Base-by-base conservation (phyloP, 2,888 invertebrate genomes). In the Meghimatium bilineatum region DNA sequence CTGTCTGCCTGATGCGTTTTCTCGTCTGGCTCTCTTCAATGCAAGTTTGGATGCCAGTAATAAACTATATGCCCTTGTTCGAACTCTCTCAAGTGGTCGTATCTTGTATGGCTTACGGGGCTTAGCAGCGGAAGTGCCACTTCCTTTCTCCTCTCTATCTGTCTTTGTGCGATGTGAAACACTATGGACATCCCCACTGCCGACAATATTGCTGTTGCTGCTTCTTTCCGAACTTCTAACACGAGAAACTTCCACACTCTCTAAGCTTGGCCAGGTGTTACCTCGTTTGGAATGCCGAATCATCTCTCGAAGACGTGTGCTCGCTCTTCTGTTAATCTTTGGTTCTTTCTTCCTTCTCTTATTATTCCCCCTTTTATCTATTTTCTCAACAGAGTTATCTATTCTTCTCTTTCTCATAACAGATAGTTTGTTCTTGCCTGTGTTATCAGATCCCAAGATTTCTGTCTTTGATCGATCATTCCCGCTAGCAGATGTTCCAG, bases 61-160 rank as follows among this genome's bases (percentile, higher is more conserved):
- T 14, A 76, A 49, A 69, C 76, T 84, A 38, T 84, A 84, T 10
- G 80, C 84, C 20, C 84, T 75, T 12, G 84, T 84, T 63, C 84
- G 66, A 1, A 84, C 84, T 23, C 84, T 67, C 44, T 84, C 84
- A 26, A 84, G 32, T 5, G 80, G 84, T 26, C 76, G 14, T 32
- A 84, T 69, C 63, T 80, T 84, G 75, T 80, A 84, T 14, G 84
- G 80, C n/a, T 74, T 75, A 26, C 84, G 20, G 17, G 80, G 69
- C 52, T 80, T 72, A 14, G n/a, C 12, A 0, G 34, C 23, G 26
- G 52, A 49, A 10, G 29, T 23, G 34, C 52, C 44, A 29, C 38
- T 60, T 20, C 14, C 23, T 20, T 56, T 56, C 29, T 74, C 72
- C n/a, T 32, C 71, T 38, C 29, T 71, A 0, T 71, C 71, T 20